A percentile compares a stretch with the other conserved stretches of the same genome.
These are phyloP conservation scores for Crotalus helleri DNA, from an alignment of 2,113 vertebrate genomes.

Conservation along the genomic window DNA sequence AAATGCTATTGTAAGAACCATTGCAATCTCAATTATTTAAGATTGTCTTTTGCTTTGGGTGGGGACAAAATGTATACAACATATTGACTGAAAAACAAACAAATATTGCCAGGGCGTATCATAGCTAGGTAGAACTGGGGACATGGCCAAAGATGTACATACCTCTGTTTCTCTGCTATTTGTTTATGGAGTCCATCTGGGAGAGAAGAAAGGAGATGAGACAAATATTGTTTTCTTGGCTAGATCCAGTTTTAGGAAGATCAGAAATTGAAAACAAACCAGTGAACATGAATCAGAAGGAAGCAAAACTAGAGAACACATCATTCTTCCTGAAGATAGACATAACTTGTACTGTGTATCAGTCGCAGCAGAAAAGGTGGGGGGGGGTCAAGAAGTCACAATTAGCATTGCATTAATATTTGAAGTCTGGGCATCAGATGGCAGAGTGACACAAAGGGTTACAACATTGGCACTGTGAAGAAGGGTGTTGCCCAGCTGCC, in stretches of 20 bases:
- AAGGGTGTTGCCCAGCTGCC: not conserved
- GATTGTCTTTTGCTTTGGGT: not conserved
- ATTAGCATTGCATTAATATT: conserved; percentile 41
- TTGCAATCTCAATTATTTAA: not conserved
- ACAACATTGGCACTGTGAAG: not conserved
- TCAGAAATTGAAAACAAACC: not conserved
- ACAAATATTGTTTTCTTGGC: not conserved
- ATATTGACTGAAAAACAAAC: not conserved
- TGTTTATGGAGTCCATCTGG: not conserved
- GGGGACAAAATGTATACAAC: not conserved
- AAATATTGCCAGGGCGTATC: not conserved
- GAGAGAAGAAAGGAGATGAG: not conserved
- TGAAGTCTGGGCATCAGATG: conserved; percentile 21
- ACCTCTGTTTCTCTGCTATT: not conserved
- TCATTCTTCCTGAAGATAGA: not conserved
- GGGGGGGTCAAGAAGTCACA: conserved; percentile 9
- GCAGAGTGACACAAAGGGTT: not conserved
- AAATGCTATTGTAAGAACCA: no score
- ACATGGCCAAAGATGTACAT: not conserved
- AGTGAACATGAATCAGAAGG: not conserved
- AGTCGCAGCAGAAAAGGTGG: not conserved
- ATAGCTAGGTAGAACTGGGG: not conserved
- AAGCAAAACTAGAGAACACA: not conserved
- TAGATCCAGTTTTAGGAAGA: not conserved
- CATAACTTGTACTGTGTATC: not conserved